phyloP scores from a whole-genome alignment of 2,888 invertebrate species.

The Amblyjoppa fuscipennis region DNA sequence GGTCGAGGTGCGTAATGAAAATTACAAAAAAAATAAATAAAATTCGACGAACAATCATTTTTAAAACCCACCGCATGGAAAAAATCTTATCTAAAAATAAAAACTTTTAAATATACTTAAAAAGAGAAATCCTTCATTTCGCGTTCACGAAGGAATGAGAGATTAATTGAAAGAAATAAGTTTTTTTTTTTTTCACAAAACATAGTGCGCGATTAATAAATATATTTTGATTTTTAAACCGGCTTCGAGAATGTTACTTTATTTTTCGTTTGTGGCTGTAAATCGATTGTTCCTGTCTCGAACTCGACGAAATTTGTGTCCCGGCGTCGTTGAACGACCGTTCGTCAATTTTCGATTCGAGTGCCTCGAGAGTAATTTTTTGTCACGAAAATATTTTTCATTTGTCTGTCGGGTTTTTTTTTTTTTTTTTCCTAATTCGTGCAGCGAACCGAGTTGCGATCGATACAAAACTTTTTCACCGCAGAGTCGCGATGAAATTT shows the following conservation, averaged over 20 bases:
- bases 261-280: neutral
- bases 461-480: too few species aligned
- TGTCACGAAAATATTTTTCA: neutral
- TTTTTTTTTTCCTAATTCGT: neutral
- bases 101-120: constrained; percentile 15
- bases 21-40: neutral
- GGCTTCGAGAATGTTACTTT: neutral
- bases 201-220: constrained; percentile 46
- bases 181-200: neutral
- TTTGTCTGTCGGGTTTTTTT: neutral
- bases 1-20: constrained; percentile 81
- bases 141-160: neutral
- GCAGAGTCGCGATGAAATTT: too few species aligned
- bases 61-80: neutral
- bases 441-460: too few species aligned
- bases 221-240: constrained; percentile 8
- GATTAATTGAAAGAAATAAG: neutral
- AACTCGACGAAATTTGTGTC: constrained; percentile 29
- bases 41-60: neutral
- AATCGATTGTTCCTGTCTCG: constrained; percentile 1
- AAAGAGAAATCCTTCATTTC: neutral
- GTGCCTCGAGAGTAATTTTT: constrained; percentile 51
- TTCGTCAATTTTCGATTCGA: constrained; percentile 43
- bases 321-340: constrained; percentile 39
- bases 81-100: neutral